These are phyloP conservation scores for Glaucomys volans DNA, from an alignment of 2,113 vertebrate genomes.

Conservation along the genomic window DNA sequence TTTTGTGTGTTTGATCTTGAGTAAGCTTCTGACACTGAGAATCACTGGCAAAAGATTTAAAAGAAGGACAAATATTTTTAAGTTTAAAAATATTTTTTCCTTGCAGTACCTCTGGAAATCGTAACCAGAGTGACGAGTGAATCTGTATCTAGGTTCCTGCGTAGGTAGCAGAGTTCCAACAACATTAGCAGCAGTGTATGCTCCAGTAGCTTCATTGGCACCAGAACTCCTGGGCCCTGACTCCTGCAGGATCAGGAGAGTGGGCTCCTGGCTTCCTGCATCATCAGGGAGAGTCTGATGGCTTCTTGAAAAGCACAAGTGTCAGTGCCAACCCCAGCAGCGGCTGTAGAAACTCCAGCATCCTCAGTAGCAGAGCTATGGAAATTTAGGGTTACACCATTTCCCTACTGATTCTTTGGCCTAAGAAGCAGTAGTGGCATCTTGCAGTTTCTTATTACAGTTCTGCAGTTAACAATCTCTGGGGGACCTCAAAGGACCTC, in stretches of 20 bases:
- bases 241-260: no score
- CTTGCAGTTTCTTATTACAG: not conserved
- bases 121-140: not conserved
- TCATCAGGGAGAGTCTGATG: not conserved
- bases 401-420: not conserved
- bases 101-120: not conserved
- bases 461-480: not conserved
- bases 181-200: not conserved
- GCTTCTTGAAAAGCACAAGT: not conserved
- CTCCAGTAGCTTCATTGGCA: not conserved
- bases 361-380: not conserved
- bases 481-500: no score
- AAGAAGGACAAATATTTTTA: not conserved
- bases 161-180: not conserved
- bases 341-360: fast-evolving
- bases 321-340: no score
- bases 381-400: not conserved
- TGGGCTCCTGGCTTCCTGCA: not conserved
- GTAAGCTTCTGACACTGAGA: not conserved
- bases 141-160: no score
- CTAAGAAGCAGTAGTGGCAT: fast-evolving
- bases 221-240: fast-evolving
- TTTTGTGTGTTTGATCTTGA: not conserved
- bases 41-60: not conserved
- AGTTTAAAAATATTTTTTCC: not conserved